A percentile compares a stretch with the other conserved stretches of the same genome.
phyloP scores from a whole-genome alignment of 2,888 invertebrate species.

The Sarcophaga carnaria region DNA sequence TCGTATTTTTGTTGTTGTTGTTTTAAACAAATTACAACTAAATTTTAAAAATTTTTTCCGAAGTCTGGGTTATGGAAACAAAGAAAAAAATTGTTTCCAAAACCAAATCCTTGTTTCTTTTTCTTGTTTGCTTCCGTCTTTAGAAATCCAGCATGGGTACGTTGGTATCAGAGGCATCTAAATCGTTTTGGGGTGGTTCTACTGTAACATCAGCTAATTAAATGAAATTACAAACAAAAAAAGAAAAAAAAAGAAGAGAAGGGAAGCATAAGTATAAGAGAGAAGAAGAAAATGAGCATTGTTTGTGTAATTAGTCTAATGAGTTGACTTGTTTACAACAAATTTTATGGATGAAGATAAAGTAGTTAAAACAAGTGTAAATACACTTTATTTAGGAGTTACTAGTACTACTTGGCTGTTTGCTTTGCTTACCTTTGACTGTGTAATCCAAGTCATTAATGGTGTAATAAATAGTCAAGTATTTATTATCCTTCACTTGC shows the following conservation, averaged over 20 bases:
- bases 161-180: slow-evolving; percentile 60
- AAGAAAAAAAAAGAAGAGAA: not conserved
- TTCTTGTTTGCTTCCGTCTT: not conserved
- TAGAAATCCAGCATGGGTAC: not conserved
- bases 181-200: slow-evolving; percentile 71
- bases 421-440: slow-evolving; percentile 69
- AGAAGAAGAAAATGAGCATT: slow-evolving; percentile 32
- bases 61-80: not conserved
- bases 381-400: not conserved
- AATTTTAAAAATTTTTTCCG: not conserved
- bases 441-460: slow-evolving; percentile 75
- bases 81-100: too few species aligned
- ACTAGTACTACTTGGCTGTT: not conserved
- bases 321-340: slow-evolving; percentile 22
- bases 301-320: slow-evolving; percentile 56
- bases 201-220: slow-evolving; percentile 74
- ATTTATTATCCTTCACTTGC: slow-evolving; percentile 70
- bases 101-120: too few species aligned
- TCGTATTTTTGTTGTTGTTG: not conserved
- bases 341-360: not conserved
- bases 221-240: slow-evolving; percentile 25
- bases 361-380: not conserved
- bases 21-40: not conserved
- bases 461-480: slow-evolving; percentile 74
- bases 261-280: slow-evolving; percentile 7